Evolutionary conservation across 2,888 invertebrate species (phyloP).

Genomic region (Cerceris rybyensis): DNA sequence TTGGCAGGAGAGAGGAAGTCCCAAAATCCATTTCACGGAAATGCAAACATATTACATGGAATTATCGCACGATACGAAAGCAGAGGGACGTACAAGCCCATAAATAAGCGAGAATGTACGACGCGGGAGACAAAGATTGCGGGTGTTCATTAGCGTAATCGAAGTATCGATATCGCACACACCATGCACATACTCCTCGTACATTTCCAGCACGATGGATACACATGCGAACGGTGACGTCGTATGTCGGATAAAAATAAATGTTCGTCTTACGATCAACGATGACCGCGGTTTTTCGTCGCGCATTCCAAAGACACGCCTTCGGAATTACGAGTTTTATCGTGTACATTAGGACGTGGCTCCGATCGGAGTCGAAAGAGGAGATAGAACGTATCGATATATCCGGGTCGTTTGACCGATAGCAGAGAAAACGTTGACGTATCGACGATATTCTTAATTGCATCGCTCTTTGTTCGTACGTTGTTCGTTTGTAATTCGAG

Average conservation of each 20-base stretch:
- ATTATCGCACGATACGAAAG: constrained; percentile 3
- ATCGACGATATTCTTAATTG: constrained; percentile 38
- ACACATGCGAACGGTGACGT: background rate
- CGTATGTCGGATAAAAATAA: constrained; percentile 30
- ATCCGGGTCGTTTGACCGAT: constrained; percentile 41
- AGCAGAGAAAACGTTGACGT: constrained; percentile 15
- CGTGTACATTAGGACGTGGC: constrained; percentile 21
- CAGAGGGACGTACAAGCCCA: no score
- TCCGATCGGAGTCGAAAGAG: background rate
- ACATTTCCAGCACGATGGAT: background rate
- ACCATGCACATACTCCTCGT: no score
- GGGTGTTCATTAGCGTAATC: constrained; percentile 9
- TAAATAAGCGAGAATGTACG: no score
- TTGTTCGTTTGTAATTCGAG: background rate
- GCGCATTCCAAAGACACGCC: constrained; percentile 28
- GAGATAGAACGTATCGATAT: background rate
- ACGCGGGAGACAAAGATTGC: background rate
- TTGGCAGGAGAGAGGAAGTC: background rate
- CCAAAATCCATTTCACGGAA: background rate
- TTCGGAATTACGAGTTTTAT: constrained; percentile 20
- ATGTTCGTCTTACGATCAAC: constrained; percentile 13
- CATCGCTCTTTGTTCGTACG: constrained; percentile 19
- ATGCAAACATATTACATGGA: constrained; percentile 4
- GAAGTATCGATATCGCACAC: background rate
- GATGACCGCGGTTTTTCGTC: constrained; percentile 14